A percentile compares a stretch with the other conserved stretches of the same genome.
Evolutionary conservation across 1,140 invertebrate species (phyloP).

Genomic region (Asbolus verrucosus): DNA sequence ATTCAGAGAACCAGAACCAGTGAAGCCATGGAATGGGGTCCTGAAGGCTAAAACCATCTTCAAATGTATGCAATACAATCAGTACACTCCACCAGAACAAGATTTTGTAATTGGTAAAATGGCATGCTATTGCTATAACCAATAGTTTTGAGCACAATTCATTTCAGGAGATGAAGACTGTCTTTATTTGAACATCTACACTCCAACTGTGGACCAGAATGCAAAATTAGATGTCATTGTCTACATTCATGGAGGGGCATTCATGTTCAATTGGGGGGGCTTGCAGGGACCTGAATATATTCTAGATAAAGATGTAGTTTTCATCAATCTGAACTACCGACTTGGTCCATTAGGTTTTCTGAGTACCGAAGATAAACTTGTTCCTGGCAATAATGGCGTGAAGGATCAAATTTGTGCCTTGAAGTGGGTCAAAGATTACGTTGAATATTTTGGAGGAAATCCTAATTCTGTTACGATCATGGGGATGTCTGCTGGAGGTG

Average conservation of each 20-base stretch:
- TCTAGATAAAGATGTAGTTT: too few species aligned
- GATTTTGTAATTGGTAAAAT: conserved; percentile 50
- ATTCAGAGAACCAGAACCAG: conserved; percentile 39
- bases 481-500: conserved; percentile 68
- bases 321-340: conserved; percentile 74
- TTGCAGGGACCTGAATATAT: too few species aligned
- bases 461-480: conserved; percentile 69
- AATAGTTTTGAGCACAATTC: not conserved
- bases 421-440: conserved; percentile 69
- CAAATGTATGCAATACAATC: conserved; percentile 49
- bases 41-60: conserved; percentile 34
- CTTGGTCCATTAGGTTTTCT: conserved; percentile 67
- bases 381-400: conserved; percentile 69
- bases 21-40: conserved; percentile 40
- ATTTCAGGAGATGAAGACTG: conserved; percentile 66
- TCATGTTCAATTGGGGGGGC: conserved; percentile 64
- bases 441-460: conserved; percentile 72
- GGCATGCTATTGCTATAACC: too few species aligned
- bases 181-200: too few species aligned
- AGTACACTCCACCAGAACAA: conserved; percentile 45
- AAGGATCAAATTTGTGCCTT: conserved; percentile 70
- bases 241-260: conserved; percentile 71
- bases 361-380: conserved; percentile 52
- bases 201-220: conserved; percentile 56
- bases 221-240: too few species aligned